phyloP scores from a whole-genome alignment of 2,797 vertebrate species.

The Sternotherus odoratus region DNA sequence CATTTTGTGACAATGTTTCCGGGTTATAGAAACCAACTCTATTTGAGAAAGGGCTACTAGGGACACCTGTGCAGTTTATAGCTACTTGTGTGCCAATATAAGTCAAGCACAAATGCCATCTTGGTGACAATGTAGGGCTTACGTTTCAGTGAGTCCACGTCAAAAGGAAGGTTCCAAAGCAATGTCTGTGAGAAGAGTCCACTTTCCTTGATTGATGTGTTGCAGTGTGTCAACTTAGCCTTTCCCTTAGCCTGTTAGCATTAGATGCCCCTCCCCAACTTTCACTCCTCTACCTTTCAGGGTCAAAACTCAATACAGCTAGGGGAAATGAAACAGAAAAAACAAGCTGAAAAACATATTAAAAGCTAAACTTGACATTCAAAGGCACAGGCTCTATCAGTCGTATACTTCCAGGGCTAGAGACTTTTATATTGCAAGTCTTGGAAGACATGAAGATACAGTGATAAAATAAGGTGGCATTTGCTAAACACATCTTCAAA shows the following conservation, averaged over 20 bases:
- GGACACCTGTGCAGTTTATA: slow-evolving; percentile 71
- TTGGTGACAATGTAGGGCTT: slow-evolving; percentile 61
- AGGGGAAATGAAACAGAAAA: slow-evolving; percentile 73
- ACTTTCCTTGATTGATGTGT: neutral
- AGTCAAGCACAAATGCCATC: slow-evolving; percentile 76
- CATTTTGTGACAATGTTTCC: slow-evolving; percentile 66
- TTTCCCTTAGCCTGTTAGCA: slow-evolving; percentile 21
- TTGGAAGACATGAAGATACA: neutral
- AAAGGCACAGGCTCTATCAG: slow-evolving; percentile 7
- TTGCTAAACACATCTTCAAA: neutral
- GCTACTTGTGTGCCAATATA: slow-evolving; percentile 70
- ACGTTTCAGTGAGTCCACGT: slow-evolving; percentile 34
- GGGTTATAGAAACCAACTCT: slow-evolving; percentile 74
- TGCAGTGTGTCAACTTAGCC: neutral
- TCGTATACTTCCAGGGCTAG: neutral
- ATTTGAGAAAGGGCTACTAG: slow-evolving; percentile 67
- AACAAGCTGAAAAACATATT: slow-evolving; percentile 56
- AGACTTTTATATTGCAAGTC: neutral
- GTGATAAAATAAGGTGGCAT: rapidly evolving
- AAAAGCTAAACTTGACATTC: slow-evolving; percentile 49
- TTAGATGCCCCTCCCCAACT: slow-evolving; percentile 13
- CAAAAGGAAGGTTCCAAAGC: slow-evolving; percentile 46
- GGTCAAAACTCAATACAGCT: slow-evolving; percentile 50
- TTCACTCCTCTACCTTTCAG: slow-evolving; percentile 68
- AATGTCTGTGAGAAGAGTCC: slow-evolving; percentile 60